Percentiles rank a stretch among this genome's conserved stretches.
Evolutionary conservation across 2,888 invertebrate genomes (phyloP).

Genomic region (Scaptomyza parva): DNA sequence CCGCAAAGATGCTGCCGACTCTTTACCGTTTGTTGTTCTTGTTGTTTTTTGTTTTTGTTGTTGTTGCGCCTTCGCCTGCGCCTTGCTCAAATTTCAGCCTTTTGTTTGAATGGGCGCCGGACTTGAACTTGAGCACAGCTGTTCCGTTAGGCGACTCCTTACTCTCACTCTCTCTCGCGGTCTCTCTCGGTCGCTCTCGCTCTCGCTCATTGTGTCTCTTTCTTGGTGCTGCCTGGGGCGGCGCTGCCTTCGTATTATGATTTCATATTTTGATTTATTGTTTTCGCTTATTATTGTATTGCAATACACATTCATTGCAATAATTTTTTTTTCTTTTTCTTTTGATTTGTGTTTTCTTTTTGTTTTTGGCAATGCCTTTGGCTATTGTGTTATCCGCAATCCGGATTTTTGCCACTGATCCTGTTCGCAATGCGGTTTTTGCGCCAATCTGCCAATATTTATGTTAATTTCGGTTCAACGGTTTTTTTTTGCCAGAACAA

Average conservation of each 20-base stretch:
- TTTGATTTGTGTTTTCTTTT: too few species aligned
- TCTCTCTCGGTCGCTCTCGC: conserved; percentile 15
- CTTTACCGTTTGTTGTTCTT: too few species aligned
- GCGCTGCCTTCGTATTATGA: conserved; percentile 61
- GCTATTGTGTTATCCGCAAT: conserved; percentile 44
- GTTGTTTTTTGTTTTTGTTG: not conserved
- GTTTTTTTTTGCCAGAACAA: too few species aligned
- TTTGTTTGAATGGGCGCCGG: conserved; percentile 47
- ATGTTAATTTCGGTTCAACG: conserved; percentile 50
- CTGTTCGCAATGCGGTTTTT: conserved; percentile 41
- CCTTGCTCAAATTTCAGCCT: conserved; percentile 55
- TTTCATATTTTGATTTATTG: conserved; percentile 79
- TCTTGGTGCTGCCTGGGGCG: conserved; percentile 38
- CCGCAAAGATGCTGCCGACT: conserved; percentile 47
- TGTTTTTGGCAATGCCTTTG: conserved; percentile 46
- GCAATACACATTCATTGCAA: conserved; percentile 59
- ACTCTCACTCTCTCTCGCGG: conserved; percentile 11
- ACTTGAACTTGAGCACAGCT: conserved; percentile 51
- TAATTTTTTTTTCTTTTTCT: not conserved
- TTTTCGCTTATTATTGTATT: conserved; percentile 78
- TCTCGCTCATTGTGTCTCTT: conserved; percentile 23
- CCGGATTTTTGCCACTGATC: conserved; percentile 38
- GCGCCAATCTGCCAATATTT: conserved; percentile 40
- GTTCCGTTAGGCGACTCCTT: conserved; percentile 51
- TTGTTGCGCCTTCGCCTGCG: conserved; percentile 18